Evolutionary conservation across 53 echinoderm and acorn worm species (phyloP).

Genomic region (Stichopus horrens): DNA sequence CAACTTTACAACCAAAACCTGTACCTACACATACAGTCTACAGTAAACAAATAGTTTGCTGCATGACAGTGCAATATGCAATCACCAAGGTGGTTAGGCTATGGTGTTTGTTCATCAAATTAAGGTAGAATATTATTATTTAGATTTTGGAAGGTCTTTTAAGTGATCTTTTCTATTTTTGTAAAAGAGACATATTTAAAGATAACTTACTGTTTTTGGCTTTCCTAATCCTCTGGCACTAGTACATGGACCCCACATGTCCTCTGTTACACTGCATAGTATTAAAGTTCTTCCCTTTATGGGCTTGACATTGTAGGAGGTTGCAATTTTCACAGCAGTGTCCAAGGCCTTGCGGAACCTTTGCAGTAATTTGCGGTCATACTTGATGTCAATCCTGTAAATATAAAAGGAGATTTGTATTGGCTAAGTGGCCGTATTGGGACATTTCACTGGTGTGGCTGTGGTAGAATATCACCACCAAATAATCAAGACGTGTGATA

Average conservation of each 20-base stretch:
- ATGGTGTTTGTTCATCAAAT: no score
- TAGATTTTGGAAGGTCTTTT: no score
- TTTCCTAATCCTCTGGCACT: slow-evolving; percentile 78
- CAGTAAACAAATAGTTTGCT: no score
- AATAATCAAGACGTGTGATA: not conserved
- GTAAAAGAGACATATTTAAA: not conserved
- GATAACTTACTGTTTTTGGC: slow-evolving; percentile 60
- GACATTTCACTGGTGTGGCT: no score
- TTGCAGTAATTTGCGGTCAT: slow-evolving; percentile 52
- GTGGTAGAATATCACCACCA: not conserved
- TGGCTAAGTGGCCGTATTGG: no score
- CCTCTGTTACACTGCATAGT: slow-evolving; percentile 72
- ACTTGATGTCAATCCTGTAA: slow-evolving; percentile 13
- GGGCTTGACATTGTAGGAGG: slow-evolving; percentile 89
- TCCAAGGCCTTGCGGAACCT: slow-evolving; percentile 93
- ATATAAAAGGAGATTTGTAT: not conserved
- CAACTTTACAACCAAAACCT: no score
- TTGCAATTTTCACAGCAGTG: slow-evolving; percentile 93
- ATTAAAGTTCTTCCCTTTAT: slow-evolving; percentile 84
- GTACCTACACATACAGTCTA: no score
- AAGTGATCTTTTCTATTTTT: no score
- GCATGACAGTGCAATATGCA: no score
- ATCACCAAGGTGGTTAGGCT: no score
- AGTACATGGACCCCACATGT: slow-evolving; percentile 74
- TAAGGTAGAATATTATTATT: no score